Base-by-base conservation (phyloP, 2,113 vertebrate species). In the Trogon melanurus region DNA sequence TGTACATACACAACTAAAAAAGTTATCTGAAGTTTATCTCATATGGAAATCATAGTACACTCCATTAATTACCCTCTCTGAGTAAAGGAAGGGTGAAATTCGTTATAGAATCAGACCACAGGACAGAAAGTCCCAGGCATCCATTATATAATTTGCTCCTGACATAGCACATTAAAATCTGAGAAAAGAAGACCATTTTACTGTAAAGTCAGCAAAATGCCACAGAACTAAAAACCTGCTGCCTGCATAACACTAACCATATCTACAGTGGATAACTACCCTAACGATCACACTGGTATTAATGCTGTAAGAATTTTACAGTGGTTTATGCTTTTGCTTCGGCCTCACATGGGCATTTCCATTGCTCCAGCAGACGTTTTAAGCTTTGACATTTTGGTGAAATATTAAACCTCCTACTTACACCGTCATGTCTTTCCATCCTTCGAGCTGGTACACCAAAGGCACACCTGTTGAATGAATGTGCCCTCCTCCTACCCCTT, bases 81-180 rank as follows among this genome's bases (percentile, higher is more conserved):
- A 97, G 93, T 96, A 97, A 96, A 97, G 97, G 90, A 96, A 96
- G 96, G 88, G 92, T 97, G 96, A 97, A 97, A 96, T 82, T 72
- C 97, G 88, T 97, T 98, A 97, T 85, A 97, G 96, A 97, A 97
- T 98, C 97, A 98, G 96, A 98, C 97, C 97, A 96, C 96, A 98
- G 97, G 97, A 97, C 89, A 97, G 92, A 96, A 97, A 96, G 95
- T 97, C 97, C 95, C 95, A 96, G 91, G 91, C 95, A 95, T 97
- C 97, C 95, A 96, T 98, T 98, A 97, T 95, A 60, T 94, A 95
- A 97, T 98, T 98, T 98, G 96, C 93, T 97, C 97, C 97, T 98
- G 98, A 98, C 96, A 72, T 97, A 98, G 97, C 97, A 97, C 96
- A 98, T 98, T 98, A 97, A 97, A 97, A 97, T 97, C 93, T 97